A percentile compares a stretch with the other conserved stretches of the same genome.
These are phyloP conservation scores for Psilopsiagon aurifrons DNA, from an alignment of 2,113 vertebrate species.

Conservation along the genomic window DNA sequence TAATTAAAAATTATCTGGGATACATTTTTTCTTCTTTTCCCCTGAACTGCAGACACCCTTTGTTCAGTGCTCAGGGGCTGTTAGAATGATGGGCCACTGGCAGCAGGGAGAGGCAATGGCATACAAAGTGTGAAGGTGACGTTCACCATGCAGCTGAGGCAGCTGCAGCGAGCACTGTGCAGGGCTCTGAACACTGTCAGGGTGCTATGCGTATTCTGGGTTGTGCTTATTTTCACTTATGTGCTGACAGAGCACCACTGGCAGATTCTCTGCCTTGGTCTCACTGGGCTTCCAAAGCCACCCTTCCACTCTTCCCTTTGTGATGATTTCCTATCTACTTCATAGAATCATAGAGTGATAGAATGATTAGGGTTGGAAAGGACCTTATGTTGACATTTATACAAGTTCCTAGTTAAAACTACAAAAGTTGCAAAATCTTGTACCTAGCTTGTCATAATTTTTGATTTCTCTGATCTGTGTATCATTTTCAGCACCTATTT, in stretches of 20 bases:
- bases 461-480: neutral
- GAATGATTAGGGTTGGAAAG: neutral
- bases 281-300: neutral
- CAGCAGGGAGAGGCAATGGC: rapidly evolving
- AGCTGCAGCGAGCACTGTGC: neutral
- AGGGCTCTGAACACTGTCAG: neutral
- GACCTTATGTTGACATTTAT: neutral
- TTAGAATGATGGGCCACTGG: neutral
- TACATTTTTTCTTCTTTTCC: neutral
- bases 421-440: neutral
- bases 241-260: rapidly evolving
- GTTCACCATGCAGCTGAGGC: rapidly evolving
- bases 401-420: neutral
- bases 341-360: neutral
- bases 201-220: neutral
- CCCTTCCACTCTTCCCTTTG: rapidly evolving
- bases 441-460: neutral
- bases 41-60: neutral
- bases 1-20: neutral
- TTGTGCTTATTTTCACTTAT: rapidly evolving
- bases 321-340: neutral
- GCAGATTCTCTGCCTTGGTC: neutral
- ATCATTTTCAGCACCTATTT: neutral
- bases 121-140: neutral
- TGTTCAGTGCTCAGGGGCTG: neutral